Conservation (phyloP, 2,113 vertebrate genomes). For the Phoenicopterus ruber region DNA sequence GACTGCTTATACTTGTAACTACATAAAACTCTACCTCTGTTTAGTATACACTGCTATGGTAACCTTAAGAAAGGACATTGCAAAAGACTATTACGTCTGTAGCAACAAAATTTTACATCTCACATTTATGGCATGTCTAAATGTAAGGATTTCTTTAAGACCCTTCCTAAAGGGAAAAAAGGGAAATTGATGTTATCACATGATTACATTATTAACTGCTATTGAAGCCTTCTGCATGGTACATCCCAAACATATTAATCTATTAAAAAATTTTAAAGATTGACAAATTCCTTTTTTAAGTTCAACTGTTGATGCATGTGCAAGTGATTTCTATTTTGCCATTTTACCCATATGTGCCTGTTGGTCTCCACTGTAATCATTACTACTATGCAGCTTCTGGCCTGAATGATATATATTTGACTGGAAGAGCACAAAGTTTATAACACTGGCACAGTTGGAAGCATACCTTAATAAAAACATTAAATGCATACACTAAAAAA, state of each 20-base stretch:
- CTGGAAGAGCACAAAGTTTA: not conserved
- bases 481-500: not conserved
- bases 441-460: not conserved
- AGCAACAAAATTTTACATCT: not conserved
- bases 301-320: accelerated
- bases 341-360: not conserved
- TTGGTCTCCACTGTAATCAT: not conserved
- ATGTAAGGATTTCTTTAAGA: not conserved
- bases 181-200: not conserved
- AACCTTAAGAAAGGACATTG: not conserved
- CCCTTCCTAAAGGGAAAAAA: not conserved
- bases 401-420: not conserved
- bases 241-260: not conserved
- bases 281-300: not conserved
- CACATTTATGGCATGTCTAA: not conserved
- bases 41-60: not conserved
- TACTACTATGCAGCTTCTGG: not conserved
- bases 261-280: not conserved
- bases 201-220: not conserved
- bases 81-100: not conserved
- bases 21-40: not conserved
- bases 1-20: not conserved
- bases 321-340: not conserved
- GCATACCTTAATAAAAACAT: not conserved
- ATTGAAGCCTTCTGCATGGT: not conserved